Percentiles rank a stretch among this genome's conserved stretches.
phyloP scores from a whole-genome alignment of 2,888 invertebrate genomes.

The Dicyrtomina minuta region DNA sequence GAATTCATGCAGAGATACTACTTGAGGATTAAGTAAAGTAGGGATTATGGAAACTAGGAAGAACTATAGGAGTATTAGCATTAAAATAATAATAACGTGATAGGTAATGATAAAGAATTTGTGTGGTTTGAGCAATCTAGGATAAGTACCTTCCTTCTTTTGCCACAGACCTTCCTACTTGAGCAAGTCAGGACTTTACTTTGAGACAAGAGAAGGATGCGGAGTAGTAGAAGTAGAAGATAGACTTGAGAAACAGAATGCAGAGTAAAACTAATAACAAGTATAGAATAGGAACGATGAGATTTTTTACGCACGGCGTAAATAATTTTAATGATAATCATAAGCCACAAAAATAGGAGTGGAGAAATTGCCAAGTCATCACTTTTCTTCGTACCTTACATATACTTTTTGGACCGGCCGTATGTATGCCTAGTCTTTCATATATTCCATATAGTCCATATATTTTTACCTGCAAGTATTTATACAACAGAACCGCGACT shows the following conservation, averaged over 20 bases:
- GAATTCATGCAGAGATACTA: no score
- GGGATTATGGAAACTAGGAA: conserved; percentile 16
- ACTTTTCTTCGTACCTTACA: conserved; percentile 1
- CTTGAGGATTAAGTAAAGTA: neutral
- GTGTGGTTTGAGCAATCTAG: conserved; percentile 10
- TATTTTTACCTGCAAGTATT: no score
- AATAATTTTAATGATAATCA: conserved; percentile 32
- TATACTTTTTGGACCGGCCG: neutral
- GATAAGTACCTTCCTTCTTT: conserved; percentile 13
- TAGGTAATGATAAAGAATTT: conserved; percentile 4
- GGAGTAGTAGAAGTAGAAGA: no score
- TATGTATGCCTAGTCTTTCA: no score
- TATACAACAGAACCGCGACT: no score
- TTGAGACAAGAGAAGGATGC: no score
- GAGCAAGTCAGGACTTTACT: no score
- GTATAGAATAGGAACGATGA: conserved; percentile 20
- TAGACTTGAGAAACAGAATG: no score
- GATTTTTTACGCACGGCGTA: conserved; percentile 30
- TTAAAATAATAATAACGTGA: conserved; percentile 18
- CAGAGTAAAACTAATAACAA: conserved; percentile 8
- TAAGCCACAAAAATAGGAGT: conserved; percentile 32
- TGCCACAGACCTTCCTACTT: no score
- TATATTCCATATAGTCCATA: no score
- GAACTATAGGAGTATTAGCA: conserved; percentile 5
- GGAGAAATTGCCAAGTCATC: conserved; percentile 33